These are phyloP conservation scores for Myiothlypis chrysogaster DNA, from an alignment of 2,797 vertebrate species.

Conservation along the genomic window DNA sequence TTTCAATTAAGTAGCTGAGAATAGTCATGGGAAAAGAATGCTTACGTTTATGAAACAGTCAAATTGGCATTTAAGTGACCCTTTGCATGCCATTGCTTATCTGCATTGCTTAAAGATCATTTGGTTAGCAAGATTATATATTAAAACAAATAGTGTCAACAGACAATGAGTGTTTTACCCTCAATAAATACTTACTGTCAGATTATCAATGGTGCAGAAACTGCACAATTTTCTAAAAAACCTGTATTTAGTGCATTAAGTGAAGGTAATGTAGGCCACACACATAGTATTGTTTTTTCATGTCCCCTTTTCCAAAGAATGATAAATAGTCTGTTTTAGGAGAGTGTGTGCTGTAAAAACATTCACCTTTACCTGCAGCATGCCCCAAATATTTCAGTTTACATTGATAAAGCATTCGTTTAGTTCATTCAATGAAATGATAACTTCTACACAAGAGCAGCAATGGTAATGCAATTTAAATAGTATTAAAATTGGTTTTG, in stretches of 20 bases:
- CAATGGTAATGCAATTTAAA: neutral
- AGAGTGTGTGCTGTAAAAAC: conserved; percentile 80
- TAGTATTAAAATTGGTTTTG: neutral
- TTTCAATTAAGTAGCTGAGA: conserved; percentile 77
- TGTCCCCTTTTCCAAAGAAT: conserved; percentile 82
- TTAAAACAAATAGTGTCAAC: conserved; percentile 83
- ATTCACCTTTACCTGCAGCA: conserved; percentile 75
- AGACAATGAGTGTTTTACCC: conserved; percentile 81
- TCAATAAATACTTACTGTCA: conserved; percentile 86
- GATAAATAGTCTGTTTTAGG: conserved; percentile 82
- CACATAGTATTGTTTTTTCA: conserved; percentile 78
- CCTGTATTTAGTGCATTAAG: conserved; percentile 74
- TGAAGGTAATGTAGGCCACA: conserved; percentile 77
- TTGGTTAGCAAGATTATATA: conserved; percentile 82
- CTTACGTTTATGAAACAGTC: conserved; percentile 78
- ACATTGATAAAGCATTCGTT: conserved; percentile 59
- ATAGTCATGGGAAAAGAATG: conserved; percentile 79
- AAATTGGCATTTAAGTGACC: conserved; percentile 83
- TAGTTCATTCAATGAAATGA: conserved; percentile 43
- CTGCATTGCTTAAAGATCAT: conserved; percentile 78
- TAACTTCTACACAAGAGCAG: neutral
- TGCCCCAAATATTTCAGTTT: conserved; percentile 77
- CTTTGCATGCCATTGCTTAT: conserved; percentile 81
- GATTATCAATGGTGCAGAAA: conserved; percentile 82
- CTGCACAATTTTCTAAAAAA: conserved; percentile 64